Evolutionary conservation across 1,140 invertebrate species (phyloP).

Genomic region (Hyphantria cunea): DNA sequence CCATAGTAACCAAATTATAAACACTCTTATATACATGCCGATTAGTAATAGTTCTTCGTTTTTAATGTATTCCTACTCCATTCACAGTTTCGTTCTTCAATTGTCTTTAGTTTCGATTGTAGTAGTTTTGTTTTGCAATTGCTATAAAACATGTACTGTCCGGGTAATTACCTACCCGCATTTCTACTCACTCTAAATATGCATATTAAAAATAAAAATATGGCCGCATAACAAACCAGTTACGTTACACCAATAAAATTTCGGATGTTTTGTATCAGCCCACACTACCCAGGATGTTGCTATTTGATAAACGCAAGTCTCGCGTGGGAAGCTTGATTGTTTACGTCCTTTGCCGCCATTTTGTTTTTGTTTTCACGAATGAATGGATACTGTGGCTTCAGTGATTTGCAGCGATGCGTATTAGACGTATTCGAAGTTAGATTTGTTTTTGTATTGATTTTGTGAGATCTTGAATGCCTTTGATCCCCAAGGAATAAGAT

Average conservation of each 20-base stretch:
- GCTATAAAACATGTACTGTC: no score
- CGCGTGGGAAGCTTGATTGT: conserved; percentile 42
- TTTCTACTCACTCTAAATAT: neutral
- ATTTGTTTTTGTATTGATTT: neutral
- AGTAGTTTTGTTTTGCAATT: no score
- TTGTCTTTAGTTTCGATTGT: no score
- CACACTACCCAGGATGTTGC: conserved; percentile 43
- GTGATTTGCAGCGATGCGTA: conserved; percentile 4
- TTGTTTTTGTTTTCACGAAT: conserved; percentile 33
- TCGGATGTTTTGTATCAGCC: conserved; percentile 34
- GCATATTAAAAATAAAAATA: conserved; percentile 8
- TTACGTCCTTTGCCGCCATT: conserved; percentile 40
- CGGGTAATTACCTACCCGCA: no score
- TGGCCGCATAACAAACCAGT: conserved; percentile 6
- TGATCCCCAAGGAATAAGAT: no score
- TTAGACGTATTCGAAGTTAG: neutral
- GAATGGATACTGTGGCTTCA: conserved; percentile 22
- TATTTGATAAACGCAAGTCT: conserved; percentile 40
- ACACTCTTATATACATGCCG: no score
- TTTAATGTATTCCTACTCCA: no score
- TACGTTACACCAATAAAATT: conserved; percentile 28
- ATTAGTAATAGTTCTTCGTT: no score
- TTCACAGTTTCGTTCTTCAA: no score
- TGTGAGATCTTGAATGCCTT: no score
- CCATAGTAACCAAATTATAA: no score